phyloP scores from a whole-genome alignment of 2,113 vertebrate species.

The Cyanocitta stelleri region DNA sequence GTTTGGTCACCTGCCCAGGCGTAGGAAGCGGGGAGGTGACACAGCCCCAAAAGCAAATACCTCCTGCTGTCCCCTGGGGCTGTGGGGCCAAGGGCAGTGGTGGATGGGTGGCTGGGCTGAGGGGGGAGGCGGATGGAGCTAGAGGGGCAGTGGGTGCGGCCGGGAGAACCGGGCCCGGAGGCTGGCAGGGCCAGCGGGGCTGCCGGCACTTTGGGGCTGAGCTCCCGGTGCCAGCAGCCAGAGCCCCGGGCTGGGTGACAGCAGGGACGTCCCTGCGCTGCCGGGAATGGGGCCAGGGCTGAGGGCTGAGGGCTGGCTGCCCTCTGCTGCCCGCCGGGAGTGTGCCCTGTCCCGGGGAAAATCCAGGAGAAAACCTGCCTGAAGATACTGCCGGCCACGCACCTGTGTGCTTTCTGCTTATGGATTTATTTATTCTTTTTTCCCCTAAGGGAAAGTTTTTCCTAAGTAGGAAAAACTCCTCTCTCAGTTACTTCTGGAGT shows the following conservation, averaged over 20 bases:
- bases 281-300: background rate
- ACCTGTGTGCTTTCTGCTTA: background rate
- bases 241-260: background rate
- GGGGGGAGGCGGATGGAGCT: background rate
- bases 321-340: background rate
- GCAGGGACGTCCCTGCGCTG: background rate
- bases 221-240: background rate
- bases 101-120: background rate
- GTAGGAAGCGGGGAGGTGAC: background rate
- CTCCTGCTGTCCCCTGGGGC: background rate
- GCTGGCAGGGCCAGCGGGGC: background rate
- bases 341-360: background rate
- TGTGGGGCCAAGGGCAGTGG: background rate
- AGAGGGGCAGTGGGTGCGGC: rapidly evolving
- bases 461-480: background rate
- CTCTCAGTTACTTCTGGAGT: background rate
- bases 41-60: background rate
- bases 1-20: background rate
- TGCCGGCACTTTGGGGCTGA: background rate
- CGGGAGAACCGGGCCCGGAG: background rate
- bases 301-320: background rate
- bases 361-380: background rate
- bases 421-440: background rate
- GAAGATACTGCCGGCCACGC: background rate
- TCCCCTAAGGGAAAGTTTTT: background rate